phyloP scores from a whole-genome alignment of 2,113 vertebrate genomes.

The Myrmophylax atrothorax region DNA sequence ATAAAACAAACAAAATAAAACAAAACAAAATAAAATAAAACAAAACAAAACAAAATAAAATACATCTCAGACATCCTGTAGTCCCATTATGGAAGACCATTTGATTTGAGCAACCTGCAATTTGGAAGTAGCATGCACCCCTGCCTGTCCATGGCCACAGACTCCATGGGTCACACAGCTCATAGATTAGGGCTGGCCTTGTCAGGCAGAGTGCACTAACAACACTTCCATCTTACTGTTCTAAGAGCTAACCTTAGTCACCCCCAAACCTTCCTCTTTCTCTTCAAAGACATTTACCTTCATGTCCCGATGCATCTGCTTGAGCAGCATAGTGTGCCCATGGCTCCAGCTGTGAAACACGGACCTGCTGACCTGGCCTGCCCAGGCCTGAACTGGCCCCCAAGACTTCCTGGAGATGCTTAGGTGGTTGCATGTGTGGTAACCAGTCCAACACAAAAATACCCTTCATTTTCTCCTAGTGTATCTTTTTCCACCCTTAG shows the following conservation, averaged over 20 bases:
- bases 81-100: background rate
- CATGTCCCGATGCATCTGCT: background rate
- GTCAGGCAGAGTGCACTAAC: rapidly evolving
- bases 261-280: background rate
- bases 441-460: background rate
- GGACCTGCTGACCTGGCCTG: background rate
- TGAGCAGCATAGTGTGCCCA: background rate
- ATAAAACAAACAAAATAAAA: background rate
- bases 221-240: background rate
- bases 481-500: background rate
- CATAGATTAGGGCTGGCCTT: background rate
- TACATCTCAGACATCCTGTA: background rate
- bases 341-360: background rate
- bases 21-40: background rate
- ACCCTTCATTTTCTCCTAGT: background rate
- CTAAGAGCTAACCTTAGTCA: background rate
- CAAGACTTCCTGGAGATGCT: background rate
- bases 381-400: background rate
- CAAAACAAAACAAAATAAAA: background rate
- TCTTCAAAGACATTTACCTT: background rate
- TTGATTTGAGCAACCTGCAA: background rate
- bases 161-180: background rate
- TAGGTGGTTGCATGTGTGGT: background rate
- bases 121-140: background rate
- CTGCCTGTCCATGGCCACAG: background rate